Percentiles rank a stretch among this genome's conserved stretches.
phyloP scores from a whole-genome alignment of 2,797 vertebrate genomes.

The Pogoniulus pusillus region DNA sequence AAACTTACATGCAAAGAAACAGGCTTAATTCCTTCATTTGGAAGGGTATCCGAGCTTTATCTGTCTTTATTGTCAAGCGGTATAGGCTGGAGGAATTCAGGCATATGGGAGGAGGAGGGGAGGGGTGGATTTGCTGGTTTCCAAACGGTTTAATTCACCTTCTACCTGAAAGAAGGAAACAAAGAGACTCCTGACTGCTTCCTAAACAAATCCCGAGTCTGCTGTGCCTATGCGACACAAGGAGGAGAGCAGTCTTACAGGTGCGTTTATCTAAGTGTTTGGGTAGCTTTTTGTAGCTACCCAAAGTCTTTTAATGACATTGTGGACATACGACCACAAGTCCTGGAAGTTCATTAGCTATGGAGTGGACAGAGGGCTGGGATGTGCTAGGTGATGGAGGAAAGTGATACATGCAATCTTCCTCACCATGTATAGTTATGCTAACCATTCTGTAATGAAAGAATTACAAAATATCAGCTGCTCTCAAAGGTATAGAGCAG shows the following conservation, averaged over 20 bases:
- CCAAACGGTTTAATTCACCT: conserved; percentile 82
- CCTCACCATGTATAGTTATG: neutral
- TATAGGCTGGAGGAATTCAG: conserved; percentile 70
- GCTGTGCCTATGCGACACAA: neutral
- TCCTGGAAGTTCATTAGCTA: conserved; percentile 21
- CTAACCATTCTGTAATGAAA: neutral
- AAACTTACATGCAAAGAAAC: conserved; percentile 77
- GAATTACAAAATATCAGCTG: neutral
- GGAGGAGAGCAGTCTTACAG: neutral
- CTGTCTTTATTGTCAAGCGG: conserved; percentile 70
- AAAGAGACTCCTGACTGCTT: conserved; percentile 31
- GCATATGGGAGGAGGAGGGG: neutral
- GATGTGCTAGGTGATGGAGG: neutral
- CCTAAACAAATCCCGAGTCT: neutral
- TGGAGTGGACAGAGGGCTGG: neutral
- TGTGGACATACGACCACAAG: neutral
- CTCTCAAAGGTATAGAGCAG: neutral
- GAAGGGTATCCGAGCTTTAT: conserved; percentile 66
- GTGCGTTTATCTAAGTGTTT: conserved; percentile 18
- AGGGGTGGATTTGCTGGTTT: conserved; percentile 59
- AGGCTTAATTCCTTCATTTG: conserved; percentile 74
- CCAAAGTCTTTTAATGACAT: neutral
- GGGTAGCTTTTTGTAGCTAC: neutral
- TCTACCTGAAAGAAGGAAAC: conserved; percentile 77
- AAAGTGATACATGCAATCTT: neutral